Conservation (phyloP, 1,140 invertebrate species). For the Lucilia sericata region DNA sequence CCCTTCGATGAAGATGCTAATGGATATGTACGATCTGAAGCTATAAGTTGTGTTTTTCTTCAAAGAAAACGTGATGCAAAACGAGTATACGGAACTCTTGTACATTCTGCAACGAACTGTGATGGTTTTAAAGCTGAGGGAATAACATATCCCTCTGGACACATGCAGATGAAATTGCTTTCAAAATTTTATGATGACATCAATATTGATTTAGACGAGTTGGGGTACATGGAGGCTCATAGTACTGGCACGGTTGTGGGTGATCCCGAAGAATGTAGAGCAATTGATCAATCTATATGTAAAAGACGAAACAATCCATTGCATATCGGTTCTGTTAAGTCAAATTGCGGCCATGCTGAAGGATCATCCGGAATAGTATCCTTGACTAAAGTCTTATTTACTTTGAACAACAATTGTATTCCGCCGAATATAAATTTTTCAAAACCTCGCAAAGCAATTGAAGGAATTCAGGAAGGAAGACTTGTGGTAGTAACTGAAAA, state of each 20-base stretch:
- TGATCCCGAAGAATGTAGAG: constrained; percentile 89
- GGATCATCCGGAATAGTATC: constrained; percentile 89
- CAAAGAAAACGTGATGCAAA: constrained; percentile 85
- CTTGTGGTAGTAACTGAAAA: constrained; percentile 79
- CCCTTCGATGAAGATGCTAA: constrained; percentile 87
- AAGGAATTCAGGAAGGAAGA: constrained; percentile 77
- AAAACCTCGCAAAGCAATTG: constrained; percentile 78
- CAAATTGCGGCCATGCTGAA: constrained; percentile 94
- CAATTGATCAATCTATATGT: constrained; percentile 87
- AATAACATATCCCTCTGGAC: constrained; percentile 91
- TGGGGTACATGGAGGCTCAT: constrained; percentile 93
- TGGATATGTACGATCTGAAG: constrained; percentile 83
- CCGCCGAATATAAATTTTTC: constrained; percentile 86
- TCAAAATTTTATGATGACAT: constrained; percentile 90
- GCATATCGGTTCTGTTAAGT: constrained; percentile 90
- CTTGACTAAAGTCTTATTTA: constrained; percentile 82
- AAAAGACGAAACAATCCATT: constrained; percentile 77
- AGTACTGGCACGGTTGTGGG: constrained; percentile 86
- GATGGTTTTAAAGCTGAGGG: constrained; percentile 91
- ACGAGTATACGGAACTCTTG: constrained; percentile 77
- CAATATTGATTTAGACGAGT: constrained; percentile 75
- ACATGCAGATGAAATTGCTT: constrained; percentile 83
- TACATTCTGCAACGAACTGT: constrained; percentile 78
- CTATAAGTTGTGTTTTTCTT: constrained; percentile 82
- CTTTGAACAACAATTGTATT: constrained; percentile 80